A percentile compares a stretch with the other conserved stretches of the same genome.
Conservation (phyloP, 2,888 invertebrate genomes). For the Geotrupes spiniger region DNA sequence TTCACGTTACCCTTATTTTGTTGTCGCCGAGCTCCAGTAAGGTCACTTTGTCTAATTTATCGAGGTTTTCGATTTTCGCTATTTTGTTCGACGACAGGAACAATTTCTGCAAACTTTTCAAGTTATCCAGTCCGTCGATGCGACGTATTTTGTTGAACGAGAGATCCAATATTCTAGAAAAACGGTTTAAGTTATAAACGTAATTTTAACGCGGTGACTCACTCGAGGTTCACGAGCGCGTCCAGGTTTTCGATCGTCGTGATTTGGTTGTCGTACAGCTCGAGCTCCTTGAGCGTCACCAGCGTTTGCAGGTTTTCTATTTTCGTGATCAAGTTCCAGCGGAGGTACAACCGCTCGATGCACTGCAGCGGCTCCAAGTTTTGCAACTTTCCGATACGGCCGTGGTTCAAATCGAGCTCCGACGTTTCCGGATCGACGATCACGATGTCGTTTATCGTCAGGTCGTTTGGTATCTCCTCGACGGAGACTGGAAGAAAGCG, state of each 20-base stretch:
- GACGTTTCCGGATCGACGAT: slow-evolving; percentile 64
- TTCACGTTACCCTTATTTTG: slow-evolving; percentile 68
- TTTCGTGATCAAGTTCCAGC: slow-evolving; percentile 94
- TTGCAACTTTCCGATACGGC: slow-evolving; percentile 78
- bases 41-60: slow-evolving; percentile 72
- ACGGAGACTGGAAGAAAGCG: too few relatives aligned
- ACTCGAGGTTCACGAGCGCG: slow-evolving; percentile 83
- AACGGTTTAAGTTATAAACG: not conserved
- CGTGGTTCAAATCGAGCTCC: slow-evolving; percentile 88
- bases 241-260: slow-evolving; percentile 88
- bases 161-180: slow-evolving; percentile 78
- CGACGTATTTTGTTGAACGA: slow-evolving; percentile 92
- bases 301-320: slow-evolving; percentile 85
- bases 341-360: slow-evolving; percentile 77
- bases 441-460: slow-evolving; percentile 59
- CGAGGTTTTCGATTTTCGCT: slow-evolving; percentile 81
- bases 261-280: slow-evolving; percentile 97
- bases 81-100: slow-evolving; percentile 91
- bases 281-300: slow-evolving; percentile 78
- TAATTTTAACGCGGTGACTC: slow-evolving; percentile 47
- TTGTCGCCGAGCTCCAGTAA: slow-evolving; percentile 95
- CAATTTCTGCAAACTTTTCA: slow-evolving; percentile 76
- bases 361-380: slow-evolving; percentile 75
- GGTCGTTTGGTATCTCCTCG: slow-evolving; percentile 16
- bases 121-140: slow-evolving; percentile 75